Evolutionary conservation across 2,797 vertebrate species (phyloP).

Genomic region (Fratercula arctica): DNA sequence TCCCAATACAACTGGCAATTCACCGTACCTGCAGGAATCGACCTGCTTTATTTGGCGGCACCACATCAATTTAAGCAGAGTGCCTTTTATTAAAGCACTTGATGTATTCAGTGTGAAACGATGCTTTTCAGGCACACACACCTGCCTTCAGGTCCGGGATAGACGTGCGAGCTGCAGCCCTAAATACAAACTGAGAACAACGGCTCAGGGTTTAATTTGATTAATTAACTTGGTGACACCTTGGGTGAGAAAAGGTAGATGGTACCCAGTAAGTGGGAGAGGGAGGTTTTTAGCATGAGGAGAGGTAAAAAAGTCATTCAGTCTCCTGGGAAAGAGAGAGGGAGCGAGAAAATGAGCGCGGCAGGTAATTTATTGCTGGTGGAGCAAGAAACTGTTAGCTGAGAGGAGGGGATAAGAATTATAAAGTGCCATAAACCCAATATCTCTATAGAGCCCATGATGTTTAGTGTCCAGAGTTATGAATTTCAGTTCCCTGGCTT

Average conservation of each 20-base stretch:
- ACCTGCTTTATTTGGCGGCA: background rate
- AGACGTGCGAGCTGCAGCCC: background rate
- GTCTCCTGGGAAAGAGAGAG: background rate
- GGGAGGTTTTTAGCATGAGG: background rate
- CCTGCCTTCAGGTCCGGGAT: background rate
- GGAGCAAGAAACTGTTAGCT: constrained; percentile 23
- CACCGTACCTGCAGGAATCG: background rate
- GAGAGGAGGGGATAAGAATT: constrained; percentile 40
- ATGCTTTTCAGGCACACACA: background rate
- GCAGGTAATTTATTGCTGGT: constrained; percentile 31
- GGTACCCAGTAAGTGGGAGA: background rate
- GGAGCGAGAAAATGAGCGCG: background rate
- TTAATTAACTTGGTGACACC: background rate
- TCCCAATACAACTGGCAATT: background rate
- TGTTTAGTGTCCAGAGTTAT: constrained; percentile 23
- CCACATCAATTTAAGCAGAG: background rate
- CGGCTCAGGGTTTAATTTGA: background rate
- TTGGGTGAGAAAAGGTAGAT: background rate
- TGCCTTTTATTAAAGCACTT: background rate
- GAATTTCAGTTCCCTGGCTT: background rate
- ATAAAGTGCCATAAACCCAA: constrained; percentile 4
- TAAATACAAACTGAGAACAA: background rate
- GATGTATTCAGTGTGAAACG: background rate
- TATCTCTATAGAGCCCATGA: background rate
- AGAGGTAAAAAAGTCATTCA: constrained; percentile 6